Conservation (phyloP, 2,888 invertebrate genomes). For the Formica aserva region DNA sequence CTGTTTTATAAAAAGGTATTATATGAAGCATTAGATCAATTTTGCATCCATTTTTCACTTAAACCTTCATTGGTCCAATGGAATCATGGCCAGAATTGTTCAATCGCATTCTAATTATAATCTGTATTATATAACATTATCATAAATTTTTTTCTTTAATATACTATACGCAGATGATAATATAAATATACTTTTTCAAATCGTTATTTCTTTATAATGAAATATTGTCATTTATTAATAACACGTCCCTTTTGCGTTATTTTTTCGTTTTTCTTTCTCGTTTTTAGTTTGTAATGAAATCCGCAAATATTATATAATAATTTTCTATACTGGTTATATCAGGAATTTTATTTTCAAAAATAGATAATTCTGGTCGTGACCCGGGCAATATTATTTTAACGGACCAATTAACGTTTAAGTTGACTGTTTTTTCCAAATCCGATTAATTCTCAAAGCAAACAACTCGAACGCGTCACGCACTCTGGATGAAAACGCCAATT, state of each 20-base stretch:
- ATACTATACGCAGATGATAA: constrained; percentile 9
- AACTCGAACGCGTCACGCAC: background rate
- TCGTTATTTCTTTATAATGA: constrained; percentile 6
- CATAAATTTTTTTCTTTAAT: constrained; percentile 10
- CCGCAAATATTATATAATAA: background rate
- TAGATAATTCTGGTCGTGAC: constrained; percentile 36
- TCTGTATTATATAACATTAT: constrained; percentile 16
- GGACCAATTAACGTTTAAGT: constrained; percentile 30
- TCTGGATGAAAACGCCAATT: constrained; percentile 18
- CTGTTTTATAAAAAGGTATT: background rate
- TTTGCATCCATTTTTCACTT: constrained; percentile 3
- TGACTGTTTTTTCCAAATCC: constrained; percentile 35
- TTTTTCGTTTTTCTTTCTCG: background rate
- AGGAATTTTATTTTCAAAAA: background rate
- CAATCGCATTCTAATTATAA: constrained; percentile 7
- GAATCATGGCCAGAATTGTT: constrained; percentile 14
- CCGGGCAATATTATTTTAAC: constrained; percentile 12
- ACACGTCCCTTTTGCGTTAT: background rate
- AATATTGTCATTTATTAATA: constrained; percentile 1
- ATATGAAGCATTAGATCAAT: background rate
- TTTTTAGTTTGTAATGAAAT: background rate
- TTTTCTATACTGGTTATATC: background rate
- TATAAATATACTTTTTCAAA: constrained; percentile 4
- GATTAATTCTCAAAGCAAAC: constrained; percentile 28
- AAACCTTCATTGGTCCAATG: constrained; percentile 22